phyloP scores from a whole-genome alignment of 2,888 invertebrate species.

The Drosophila nr. medialis region DNA sequence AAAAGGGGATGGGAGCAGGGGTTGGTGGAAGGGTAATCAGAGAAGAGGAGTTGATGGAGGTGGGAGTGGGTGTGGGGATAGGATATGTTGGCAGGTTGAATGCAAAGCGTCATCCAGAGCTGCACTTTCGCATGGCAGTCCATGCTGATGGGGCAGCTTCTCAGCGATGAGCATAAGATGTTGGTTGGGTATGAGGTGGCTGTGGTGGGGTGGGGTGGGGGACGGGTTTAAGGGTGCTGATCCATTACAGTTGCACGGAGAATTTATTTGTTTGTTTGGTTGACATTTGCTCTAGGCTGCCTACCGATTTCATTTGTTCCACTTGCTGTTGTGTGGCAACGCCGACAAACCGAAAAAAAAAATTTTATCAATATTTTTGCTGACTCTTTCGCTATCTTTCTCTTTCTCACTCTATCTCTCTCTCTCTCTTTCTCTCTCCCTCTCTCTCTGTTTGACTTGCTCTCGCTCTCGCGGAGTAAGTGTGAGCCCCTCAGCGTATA shows the following conservation, averaged over 20 bases:
- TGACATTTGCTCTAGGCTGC: constrained; percentile 37
- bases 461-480: constrained; percentile 2
- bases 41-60: neutral
- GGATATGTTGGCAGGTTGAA: constrained; percentile 19
- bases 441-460: neutral
- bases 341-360: constrained; percentile 62
- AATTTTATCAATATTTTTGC: constrained; percentile 73
- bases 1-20: neutral
- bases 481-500: constrained; percentile 9
- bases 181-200: neutral
- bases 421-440: neutral
- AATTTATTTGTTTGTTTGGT: constrained; percentile 56
- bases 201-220: neutral
- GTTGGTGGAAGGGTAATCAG: neutral
- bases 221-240: constrained; percentile 17
- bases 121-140: constrained; percentile 26
- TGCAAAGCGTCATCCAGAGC: constrained; percentile 27
- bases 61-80: neutral
- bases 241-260: constrained; percentile 30
- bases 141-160: constrained; percentile 23
- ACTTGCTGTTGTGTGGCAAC: constrained; percentile 65
- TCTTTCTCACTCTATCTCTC: neutral
- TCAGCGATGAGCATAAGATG: neutral
- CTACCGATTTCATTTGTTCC: constrained; percentile 49
- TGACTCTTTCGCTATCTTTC: constrained; percentile 9